These are phyloP conservation scores for Sebastes miniatus DNA, from an alignment of 2,797 vertebrate species.

Conservation along the genomic window DNA sequence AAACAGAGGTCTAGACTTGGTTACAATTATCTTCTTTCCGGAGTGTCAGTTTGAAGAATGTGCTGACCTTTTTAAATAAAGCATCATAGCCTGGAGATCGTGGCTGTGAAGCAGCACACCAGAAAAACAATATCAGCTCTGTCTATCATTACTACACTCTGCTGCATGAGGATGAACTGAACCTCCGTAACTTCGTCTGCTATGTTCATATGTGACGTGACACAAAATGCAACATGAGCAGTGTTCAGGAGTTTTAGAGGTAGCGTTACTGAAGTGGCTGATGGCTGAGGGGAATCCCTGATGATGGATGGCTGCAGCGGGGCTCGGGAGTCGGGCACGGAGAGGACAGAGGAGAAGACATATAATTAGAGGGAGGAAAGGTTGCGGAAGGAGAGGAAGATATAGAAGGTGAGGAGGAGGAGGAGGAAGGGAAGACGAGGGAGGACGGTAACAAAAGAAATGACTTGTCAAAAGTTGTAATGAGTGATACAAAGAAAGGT, in stretches of 20 bases:
- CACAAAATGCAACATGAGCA: background rate
- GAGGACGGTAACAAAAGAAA: background rate
- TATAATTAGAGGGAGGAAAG: background rate
- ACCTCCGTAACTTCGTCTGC: background rate
- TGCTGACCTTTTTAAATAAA: slow-evolving; percentile 29
- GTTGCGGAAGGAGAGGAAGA: background rate
- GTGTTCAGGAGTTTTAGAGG: background rate
- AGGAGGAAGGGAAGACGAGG: background rate
- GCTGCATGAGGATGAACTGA: background rate
- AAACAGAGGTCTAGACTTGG: background rate
- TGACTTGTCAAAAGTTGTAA: slow-evolving; percentile 10
- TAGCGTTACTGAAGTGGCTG: background rate
- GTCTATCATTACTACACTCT: background rate
- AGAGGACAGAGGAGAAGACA: background rate
- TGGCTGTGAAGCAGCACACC: background rate
- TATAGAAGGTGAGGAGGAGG: background rate
- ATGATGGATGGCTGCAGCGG: background rate
- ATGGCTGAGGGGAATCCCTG: background rate
- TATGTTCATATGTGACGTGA: background rate
- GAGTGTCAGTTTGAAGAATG: slow-evolving; percentile 23
- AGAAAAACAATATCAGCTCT: slow-evolving; percentile 7
- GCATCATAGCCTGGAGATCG: background rate
- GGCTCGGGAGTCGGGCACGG: background rate
- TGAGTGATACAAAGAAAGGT: background rate
- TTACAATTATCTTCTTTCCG: background rate